Base-by-base conservation (phyloP, 2,113 vertebrate species). In the Hassar affinis region DNA sequence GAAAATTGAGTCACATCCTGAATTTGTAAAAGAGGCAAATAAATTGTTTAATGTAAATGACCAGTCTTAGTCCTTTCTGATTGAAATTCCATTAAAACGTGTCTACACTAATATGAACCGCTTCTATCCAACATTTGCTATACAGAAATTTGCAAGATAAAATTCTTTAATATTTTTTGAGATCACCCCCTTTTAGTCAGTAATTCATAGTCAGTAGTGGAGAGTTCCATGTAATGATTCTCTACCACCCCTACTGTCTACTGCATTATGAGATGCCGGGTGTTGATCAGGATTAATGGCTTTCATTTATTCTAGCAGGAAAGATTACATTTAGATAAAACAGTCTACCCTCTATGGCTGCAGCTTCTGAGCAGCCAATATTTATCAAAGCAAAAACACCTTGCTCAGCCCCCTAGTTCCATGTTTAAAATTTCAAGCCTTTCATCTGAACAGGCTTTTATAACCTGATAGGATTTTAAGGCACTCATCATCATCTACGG, bases 301-400 rank as follows among this genome's bases (percentile, higher is more conserved):
- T 82, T 38, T 82, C 81, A 76, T 75, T 75, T 49, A 61, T 51
- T 62, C 14, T 54, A 33, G 30, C 27, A 62, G 27, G 30, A 51
- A 59, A 62, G 45, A 82, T 74, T 42, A 74, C 49, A 45, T 75
- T 74, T 74, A 45, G 68, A 82, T 82, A 30, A 57, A 42, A 61
- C 69, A 61, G 68, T 27, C 68, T 33, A 12, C 17, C 54, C 30
- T 82, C n/a, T 5, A 18, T 4, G 68, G 27, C 27, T n/a, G 54
- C 68, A 47, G n/a, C n/a, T 82, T 82, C 52, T 25, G 35, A 59
- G 38, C n/a, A 30, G n/a, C n/a, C 30, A 25, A 25, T 11, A 61
- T 57, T 62, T 38, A 18, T 52, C n/a, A 59, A 47, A 20, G 8
- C 14, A 82, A 72, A 54, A 72, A 30, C n/a, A n/a, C 66, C 68